Base-by-base conservation (phyloP, 2,113 vertebrate genomes). In the Zosterops hypoxanthus region DNA sequence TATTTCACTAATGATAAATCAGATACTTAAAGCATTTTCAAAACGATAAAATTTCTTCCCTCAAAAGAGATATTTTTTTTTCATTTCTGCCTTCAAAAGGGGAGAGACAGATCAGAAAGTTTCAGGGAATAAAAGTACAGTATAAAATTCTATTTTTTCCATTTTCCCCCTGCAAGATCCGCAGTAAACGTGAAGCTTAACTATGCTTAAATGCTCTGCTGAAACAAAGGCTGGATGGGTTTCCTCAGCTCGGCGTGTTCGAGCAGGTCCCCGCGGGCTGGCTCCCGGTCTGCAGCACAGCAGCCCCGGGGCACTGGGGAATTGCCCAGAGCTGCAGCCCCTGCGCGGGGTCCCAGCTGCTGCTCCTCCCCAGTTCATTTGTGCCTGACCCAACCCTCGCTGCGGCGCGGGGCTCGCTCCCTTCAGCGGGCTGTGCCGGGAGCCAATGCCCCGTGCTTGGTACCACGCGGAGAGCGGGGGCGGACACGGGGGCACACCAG, bases 311-410 rank as follows among this genome's bases (percentile, higher is more conserved):
- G 77, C 63, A 10, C 77, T 3, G 3, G 2, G 46, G 6, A 31
- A 34, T 2, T 23, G 68, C 88, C 22, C 52, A 28, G 14, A 6
- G 75, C 82, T 8, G 57, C 57, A 25, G 77, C 42, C 71, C 61
- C 63, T n/a, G 61, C 3, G 12, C 87, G 29, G 80, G 72, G 76
- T 86, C 88, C 71, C 94, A 83, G 92, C 94, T 94, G 90, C 92
- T 49, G 12, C 2, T 91, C 91, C 73, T 69, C 73, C 61, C 31
- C 71, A 4, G 12, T 68, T 64, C 56, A 52, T 78, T 15, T 46
- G 71, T 83, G 85, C 60, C 85, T 71, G 88, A 78, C 60, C 76
- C 10, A 46, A 70, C 4, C 53, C 34, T 24, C 8, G 8, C 83
- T 66, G 92, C 11, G 3, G 64, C 4, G 1, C 8, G 0, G 55